phyloP scores from a whole-genome alignment of 2,888 invertebrate genomes.

The Dione juno region DNA sequence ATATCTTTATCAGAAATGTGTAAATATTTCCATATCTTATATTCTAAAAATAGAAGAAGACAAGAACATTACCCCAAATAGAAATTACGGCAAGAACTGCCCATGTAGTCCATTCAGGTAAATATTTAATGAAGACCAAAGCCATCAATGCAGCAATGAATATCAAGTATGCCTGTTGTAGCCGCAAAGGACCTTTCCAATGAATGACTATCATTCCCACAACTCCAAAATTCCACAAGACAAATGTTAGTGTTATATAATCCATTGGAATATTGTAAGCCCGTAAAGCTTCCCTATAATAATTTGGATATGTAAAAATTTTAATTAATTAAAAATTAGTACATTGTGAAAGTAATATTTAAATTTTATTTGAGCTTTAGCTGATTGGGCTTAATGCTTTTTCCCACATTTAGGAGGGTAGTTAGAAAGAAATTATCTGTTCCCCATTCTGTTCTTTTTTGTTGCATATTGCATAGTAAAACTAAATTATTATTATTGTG shows the following conservation, averaged over 20 bases:
- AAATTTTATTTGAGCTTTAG: no score
- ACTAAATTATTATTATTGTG: no score
- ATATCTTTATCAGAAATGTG: no score
- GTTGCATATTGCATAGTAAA: no score
- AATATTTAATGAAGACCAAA: slow-evolving; percentile 98
- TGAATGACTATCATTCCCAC: slow-evolving; percentile 99
- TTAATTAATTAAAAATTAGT: background rate
- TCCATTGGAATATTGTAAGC: slow-evolving; percentile 99
- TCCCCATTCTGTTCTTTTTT: no score
- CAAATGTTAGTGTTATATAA: slow-evolving; percentile 91
- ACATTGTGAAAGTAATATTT: background rate
- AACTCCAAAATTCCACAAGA: slow-evolving; percentile 99
- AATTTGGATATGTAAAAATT: background rate
- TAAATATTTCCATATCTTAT: background rate
- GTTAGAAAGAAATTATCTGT: no score
- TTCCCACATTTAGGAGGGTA: no score
- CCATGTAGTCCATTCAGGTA: slow-evolving; percentile 99
- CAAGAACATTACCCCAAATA: slow-evolving; percentile 91
- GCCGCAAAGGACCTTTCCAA: slow-evolving; percentile 97
- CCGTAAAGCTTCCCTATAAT: slow-evolving; percentile 91
- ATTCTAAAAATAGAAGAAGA: background rate
- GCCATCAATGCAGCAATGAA: slow-evolving; percentile 99
- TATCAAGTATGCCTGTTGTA: slow-evolving; percentile 98
- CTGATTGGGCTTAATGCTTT: no score
- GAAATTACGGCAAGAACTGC: slow-evolving; percentile 97